Evolutionary conservation across 2,797 vertebrate genomes (phyloP).

Genomic region (Sebastes steindachneri): DNA sequence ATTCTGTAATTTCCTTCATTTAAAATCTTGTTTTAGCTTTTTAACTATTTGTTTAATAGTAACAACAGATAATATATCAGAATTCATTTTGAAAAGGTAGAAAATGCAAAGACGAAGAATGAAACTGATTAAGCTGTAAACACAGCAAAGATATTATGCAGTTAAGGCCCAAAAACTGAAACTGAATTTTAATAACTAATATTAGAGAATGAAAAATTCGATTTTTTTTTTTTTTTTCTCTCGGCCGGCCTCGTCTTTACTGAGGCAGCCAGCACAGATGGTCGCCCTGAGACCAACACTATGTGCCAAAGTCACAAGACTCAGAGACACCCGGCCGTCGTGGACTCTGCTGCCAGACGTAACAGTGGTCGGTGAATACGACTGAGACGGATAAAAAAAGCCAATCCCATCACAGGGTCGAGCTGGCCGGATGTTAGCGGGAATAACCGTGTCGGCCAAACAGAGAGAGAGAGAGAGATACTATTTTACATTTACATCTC

Average conservation of each 20-base stretch:
- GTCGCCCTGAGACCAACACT: conserved; percentile 58
- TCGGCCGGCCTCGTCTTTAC: conserved; percentile 27
- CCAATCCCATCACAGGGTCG: not conserved
- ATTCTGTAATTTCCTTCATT: not conserved
- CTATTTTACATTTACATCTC: not conserved
- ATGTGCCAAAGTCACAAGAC: conserved; percentile 68
- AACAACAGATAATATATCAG: not conserved
- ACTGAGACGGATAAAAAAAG: not conserved
- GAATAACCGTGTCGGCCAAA: not conserved
- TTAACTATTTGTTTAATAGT: not conserved
- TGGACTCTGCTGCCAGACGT: conserved; percentile 26
- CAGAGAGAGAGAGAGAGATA: not conserved
- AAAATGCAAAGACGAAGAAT: not conserved
- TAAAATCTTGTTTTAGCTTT: not conserved
- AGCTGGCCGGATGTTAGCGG: not conserved
- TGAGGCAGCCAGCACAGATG: conserved; percentile 77
- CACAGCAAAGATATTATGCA: not conserved
- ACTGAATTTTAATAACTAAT: not conserved
- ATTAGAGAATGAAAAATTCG: not conserved
- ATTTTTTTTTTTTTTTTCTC: conserved; percentile 20
- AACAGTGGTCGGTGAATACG: conserved; percentile 31
- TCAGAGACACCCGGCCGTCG: conserved; percentile 2
- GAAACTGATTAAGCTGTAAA: not conserved
- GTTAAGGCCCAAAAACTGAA: not conserved
- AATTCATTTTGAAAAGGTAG: not conserved